Conservation (phyloP, 92 coral and sea anemone species). For the Epizoanthus ramosus region DNA sequence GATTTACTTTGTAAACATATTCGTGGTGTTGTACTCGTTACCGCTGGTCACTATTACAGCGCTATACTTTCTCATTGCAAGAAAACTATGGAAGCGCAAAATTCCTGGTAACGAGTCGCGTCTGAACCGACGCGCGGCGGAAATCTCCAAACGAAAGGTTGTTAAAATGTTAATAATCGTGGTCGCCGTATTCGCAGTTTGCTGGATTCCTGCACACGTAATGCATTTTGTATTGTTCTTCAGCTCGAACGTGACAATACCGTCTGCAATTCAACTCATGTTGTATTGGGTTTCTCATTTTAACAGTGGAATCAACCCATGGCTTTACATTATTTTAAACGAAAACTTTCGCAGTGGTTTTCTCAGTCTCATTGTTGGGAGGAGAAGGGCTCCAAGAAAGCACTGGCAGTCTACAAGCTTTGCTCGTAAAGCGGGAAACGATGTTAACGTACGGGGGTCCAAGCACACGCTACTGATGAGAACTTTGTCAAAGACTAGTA, state of each 20-base stretch:
- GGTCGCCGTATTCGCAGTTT: constrained; percentile 70
- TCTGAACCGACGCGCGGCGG: constrained; percentile 69
- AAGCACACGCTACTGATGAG: not conserved
- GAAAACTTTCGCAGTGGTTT: constrained; percentile 76
- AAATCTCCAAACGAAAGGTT: constrained; percentile 73
- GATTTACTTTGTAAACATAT: constrained; percentile 55
- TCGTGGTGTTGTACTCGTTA: constrained; percentile 57
- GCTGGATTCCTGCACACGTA: constrained; percentile 81
- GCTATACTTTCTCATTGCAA: constrained; percentile 67
- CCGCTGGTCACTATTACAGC: constrained; percentile 66
- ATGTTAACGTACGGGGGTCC: not conserved
- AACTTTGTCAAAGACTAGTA: not conserved
- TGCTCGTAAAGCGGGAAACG: not conserved
- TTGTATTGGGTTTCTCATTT: constrained; percentile 76
- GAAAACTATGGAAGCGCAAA: constrained; percentile 72
- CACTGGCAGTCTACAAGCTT: not conserved
- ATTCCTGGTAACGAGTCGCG: constrained; percentile 73
- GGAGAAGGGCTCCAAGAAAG: not conserved
- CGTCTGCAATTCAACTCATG: constrained; percentile 43
- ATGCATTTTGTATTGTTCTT: constrained; percentile 76
- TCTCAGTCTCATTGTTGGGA: constrained; percentile 42
- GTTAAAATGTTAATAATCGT: constrained; percentile 70
- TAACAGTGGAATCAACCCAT: constrained; percentile 77
- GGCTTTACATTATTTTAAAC: constrained; percentile 67
- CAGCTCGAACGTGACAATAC: constrained; percentile 45